A percentile compares a stretch with the other conserved stretches of the same genome.
These are phyloP conservation scores for Meloidogyne exigua DNA, from an alignment of 1,140 invertebrate species.

Conservation along the genomic window DNA sequence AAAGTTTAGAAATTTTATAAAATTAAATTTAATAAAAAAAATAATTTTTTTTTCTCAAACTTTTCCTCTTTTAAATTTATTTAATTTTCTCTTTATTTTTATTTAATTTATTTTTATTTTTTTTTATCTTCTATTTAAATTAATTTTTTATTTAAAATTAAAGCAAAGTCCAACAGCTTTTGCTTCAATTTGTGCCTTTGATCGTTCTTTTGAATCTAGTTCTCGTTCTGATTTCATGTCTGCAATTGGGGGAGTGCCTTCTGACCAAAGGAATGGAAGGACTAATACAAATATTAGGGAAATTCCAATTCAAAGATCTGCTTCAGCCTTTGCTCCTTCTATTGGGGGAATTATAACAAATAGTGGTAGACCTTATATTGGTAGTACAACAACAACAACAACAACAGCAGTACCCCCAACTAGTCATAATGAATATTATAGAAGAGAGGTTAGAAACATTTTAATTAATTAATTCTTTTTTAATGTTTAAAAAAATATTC, in stretches of 20 bases:
- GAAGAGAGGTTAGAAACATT: conserved; percentile 56
- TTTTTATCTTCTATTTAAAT: not conserved
- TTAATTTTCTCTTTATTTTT: not conserved
- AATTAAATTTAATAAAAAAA: no score
- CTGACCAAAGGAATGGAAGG: not conserved
- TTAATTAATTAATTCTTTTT: no score
- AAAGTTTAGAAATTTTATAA: no score
- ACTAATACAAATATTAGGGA: conserved; percentile 45
- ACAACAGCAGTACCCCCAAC: conserved; percentile 12
- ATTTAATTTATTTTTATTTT: not conserved
- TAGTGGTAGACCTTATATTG: not conserved
- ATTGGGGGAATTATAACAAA: conserved; percentile 11
- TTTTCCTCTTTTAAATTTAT: no score
- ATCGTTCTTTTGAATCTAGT: conserved; percentile 1
- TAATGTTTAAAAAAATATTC: not conserved
- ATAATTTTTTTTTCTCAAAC: no score
- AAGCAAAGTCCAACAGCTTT: not conserved
- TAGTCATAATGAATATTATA: conserved; percentile 55
- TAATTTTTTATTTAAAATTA: no score
- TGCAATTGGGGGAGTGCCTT: not conserved
- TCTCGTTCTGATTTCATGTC: conserved; percentile 4
- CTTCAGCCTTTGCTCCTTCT: conserved; percentile 48
- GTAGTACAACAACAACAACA: not conserved
- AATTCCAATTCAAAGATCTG: conserved; percentile 57
- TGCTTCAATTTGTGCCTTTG: not conserved